These are phyloP conservation scores for Bubo scandiacus DNA, from an alignment of 2,113 vertebrate genomes.

Conservation along the genomic window DNA sequence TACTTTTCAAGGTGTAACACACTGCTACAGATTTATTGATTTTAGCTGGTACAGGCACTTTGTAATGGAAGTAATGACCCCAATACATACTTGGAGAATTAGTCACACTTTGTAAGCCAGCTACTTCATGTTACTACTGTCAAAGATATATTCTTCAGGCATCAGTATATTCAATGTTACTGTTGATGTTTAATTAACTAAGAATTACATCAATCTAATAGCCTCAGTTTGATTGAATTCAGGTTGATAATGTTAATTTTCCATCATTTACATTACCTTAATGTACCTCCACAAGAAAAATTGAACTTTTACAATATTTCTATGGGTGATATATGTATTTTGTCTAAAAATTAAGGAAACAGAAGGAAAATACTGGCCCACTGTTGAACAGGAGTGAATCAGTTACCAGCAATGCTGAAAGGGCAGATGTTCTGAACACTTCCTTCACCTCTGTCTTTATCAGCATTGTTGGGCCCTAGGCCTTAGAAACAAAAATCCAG, in stretches of 20 bases:
- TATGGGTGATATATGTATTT: background rate
- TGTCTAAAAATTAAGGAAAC: background rate
- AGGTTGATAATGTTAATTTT: conserved; percentile 74
- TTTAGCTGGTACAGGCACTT: background rate
- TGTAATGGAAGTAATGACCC: background rate
- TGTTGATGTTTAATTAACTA: conserved; percentile 64
- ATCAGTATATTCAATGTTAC: background rate
- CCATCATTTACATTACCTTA: conserved; percentile 65
- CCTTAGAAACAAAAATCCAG: background rate
- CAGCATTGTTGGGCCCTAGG: background rate
- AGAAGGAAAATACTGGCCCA: background rate
- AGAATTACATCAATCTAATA: conserved; percentile 59
- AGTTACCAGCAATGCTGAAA: background rate
- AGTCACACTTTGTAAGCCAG: background rate
- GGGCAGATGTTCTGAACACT: background rate
- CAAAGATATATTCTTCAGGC: conserved; percentile 21
- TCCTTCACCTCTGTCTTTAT: background rate
- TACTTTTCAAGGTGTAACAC: background rate
- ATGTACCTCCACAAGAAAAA: conserved; percentile 46
- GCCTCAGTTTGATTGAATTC: conserved; percentile 64
- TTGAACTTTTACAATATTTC: conserved; percentile 63
- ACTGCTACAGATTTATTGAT: background rate
- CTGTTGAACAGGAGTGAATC: background rate
- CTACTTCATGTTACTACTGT: background rate
- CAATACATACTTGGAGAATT: background rate